Percentiles rank a stretch among this genome's conserved stretches.
Evolutionary conservation across 1,140 invertebrate genomes (phyloP).

Genomic region (Gyrodactylus bullatarudis): DNA sequence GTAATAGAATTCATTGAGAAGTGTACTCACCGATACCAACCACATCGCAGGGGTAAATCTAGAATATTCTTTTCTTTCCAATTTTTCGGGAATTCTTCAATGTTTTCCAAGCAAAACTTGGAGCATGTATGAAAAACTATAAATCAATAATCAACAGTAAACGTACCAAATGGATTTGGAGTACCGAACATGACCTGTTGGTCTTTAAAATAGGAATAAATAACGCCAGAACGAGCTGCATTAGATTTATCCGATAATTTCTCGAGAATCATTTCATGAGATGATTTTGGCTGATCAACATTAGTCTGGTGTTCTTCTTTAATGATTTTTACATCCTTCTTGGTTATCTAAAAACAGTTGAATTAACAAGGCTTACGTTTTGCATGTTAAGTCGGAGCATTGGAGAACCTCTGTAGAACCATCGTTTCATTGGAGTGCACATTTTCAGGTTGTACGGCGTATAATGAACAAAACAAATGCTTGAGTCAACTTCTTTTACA

Average conservation of each 20-base stretch:
- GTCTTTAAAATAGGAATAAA: background rate
- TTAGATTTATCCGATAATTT: background rate
- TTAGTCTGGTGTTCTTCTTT: background rate
- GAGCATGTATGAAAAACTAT: background rate
- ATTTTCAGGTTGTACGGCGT: background rate
- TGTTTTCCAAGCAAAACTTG: background rate
- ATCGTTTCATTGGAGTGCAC: background rate
- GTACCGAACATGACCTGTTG: too few relatives aligned
- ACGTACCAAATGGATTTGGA: background rate
- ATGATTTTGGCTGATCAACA: background rate
- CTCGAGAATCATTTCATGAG: background rate
- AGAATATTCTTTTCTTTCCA: background rate
- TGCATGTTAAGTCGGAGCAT: background rate
- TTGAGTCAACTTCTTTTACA: background rate
- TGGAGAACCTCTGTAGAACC: background rate
- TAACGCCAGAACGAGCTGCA: background rate
- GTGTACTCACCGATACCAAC: too few relatives aligned
- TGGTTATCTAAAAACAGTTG: background rate
- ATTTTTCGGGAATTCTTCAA: background rate
- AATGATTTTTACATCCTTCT: background rate
- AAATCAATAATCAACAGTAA: background rate
- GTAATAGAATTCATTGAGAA: too few relatives aligned
- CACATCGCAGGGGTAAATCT: background rate
- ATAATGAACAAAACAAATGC: background rate
- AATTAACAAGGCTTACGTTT: background rate